These are phyloP conservation scores for Imbricaverruca yamaguchii DNA, from an alignment of 2,888 invertebrate species.

Conservation along the genomic window DNA sequence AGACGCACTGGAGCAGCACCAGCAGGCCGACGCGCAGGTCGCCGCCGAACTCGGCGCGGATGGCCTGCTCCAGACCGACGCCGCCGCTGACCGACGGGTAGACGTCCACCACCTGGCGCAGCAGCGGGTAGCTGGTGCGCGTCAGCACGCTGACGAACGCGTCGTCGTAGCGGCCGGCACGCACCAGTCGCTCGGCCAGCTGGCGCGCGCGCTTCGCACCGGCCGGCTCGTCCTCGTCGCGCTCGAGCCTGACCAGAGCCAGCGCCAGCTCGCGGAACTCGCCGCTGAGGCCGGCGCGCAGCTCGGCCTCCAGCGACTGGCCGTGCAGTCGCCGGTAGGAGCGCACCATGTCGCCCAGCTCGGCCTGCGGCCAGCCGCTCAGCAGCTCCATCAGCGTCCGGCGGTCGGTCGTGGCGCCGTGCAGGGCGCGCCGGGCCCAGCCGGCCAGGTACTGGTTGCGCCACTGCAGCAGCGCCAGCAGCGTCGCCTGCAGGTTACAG, in stretches of 20 bases:
- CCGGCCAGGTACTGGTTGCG: not conserved
- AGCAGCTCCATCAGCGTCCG: not conserved
- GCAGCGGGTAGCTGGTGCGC: not conserved
- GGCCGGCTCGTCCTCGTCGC: not conserved
- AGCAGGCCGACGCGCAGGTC: conserved; percentile 43
- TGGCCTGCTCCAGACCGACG: conserved; percentile 51
- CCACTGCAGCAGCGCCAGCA: conserved; percentile 15
- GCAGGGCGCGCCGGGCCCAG: not conserved
- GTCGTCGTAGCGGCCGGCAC: not conserved
- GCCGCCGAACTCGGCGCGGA: conserved; percentile 52
- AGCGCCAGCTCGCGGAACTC: not conserved
- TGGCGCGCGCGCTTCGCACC: not conserved
- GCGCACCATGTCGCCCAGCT: not conserved
- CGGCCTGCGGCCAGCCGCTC: not conserved
- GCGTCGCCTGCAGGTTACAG: not conserved
- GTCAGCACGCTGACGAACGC: not conserved
- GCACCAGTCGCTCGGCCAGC: not conserved
- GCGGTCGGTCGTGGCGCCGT: not conserved
- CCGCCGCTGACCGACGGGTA: not conserved
- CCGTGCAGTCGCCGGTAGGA: not conserved
- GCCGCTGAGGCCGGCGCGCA: not conserved
- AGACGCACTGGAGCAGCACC: conserved; percentile 27
- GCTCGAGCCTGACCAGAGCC: not conserved
- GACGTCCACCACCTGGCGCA: not conserved
- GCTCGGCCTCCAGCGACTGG: not conserved